Percentiles rank a stretch among this genome's conserved stretches.
phyloP scores from a whole-genome alignment of 2,888 invertebrate genomes.

The Ganaspis brasiliensis region DNA sequence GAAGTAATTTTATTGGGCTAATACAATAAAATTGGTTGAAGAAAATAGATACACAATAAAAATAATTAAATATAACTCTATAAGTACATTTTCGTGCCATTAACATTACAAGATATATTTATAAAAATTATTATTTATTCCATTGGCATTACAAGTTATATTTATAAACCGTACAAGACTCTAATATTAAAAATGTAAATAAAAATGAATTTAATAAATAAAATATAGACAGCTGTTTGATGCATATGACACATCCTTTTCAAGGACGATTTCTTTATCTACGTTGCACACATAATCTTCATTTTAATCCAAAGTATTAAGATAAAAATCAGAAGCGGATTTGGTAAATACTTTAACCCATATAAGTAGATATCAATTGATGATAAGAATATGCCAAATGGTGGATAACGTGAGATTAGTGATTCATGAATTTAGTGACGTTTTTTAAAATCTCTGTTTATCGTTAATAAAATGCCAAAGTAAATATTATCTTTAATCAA shows the following conservation, averaged over 20 bases:
- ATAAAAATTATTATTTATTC: no score
- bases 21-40: no score
- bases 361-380: slow-evolving; percentile 1
- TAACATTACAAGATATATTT: no score
- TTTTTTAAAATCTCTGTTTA: not conserved
- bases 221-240: not conserved
- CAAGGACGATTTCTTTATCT: slow-evolving; percentile 11
- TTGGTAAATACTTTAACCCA: slow-evolving; percentile 2
- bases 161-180: no score
- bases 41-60: no score
- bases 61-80: no score
- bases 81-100: no score
- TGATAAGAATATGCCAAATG: slow-evolving; percentile 17
- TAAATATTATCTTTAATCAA: not conserved
- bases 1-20: no score
- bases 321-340: slow-evolving; percentile 20
- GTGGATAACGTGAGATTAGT: not conserved
- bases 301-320: not conserved
- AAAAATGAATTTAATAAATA: not conserved
- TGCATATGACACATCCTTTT: not conserved
- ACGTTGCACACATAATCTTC: not conserved
- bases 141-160: no score
- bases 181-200: slow-evolving; percentile 51
- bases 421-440: not conserved
- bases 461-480: not conserved